Percentiles rank a stretch among this genome's conserved stretches.
These are phyloP conservation scores for Napeogenes sylphis DNA, from an alignment of 2,888 invertebrate species.

Conservation along the genomic window DNA sequence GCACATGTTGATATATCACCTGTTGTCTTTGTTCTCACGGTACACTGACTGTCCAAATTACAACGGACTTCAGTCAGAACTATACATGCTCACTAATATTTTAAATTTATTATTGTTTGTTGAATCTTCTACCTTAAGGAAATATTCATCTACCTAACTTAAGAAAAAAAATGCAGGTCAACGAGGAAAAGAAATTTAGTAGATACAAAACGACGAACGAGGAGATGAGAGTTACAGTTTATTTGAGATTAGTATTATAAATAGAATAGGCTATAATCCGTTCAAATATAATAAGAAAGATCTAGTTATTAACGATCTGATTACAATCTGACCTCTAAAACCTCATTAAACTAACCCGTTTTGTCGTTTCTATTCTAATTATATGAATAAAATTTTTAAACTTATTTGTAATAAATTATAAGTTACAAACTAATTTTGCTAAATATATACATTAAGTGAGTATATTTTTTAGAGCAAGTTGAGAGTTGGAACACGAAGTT, in stretches of 20 bases:
- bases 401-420: constrained; percentile 16
- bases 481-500: constrained; percentile 27
- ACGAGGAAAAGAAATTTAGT: too few relatives aligned
- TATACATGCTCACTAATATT: constrained; percentile 17
- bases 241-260: neutral
- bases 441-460: constrained; percentile 25
- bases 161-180: too few relatives aligned
- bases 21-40: constrained; percentile 66
- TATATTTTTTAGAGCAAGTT: constrained; percentile 30
- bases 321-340: constrained; percentile 17
- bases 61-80: constrained; percentile 14
- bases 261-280: neutral
- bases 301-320: constrained; percentile 14
- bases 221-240: too few relatives aligned
- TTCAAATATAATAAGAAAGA: constrained; percentile 9
- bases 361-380: constrained; percentile 13
- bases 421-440: constrained; percentile 19
- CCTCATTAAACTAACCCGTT: constrained; percentile 15
- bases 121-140: too few relatives aligned
- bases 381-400: constrained; percentile 12
- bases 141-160: too few relatives aligned
- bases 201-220: too few relatives aligned
- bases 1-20: constrained; percentile 66
- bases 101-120: too few relatives aligned
- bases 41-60: constrained; percentile 34